Percentiles rank a stretch among this genome's conserved stretches.
Conservation (phyloP, 2,888 invertebrate genomes). For the Petrolisthes manimaculis region DNA sequence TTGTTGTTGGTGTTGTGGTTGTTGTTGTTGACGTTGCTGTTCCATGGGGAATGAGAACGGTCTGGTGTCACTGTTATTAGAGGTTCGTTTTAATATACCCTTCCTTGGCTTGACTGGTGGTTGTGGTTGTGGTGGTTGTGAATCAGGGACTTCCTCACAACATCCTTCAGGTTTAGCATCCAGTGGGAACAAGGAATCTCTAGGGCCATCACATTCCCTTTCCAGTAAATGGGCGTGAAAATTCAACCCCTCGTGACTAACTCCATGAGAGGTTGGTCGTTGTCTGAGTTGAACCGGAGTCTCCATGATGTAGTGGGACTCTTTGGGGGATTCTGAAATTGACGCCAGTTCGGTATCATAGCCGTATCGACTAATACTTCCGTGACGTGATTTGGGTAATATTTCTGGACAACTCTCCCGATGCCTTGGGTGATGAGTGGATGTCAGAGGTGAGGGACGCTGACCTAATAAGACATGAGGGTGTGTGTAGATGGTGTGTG, state of each 20-base stretch:
- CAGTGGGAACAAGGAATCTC: neutral
- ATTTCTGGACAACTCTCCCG: neutral
- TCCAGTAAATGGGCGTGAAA: neutral
- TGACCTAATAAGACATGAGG: too few species aligned
- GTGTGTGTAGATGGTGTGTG: too few species aligned
- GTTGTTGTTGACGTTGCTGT: too few species aligned
- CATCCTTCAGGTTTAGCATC: neutral
- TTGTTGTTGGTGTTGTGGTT: too few species aligned
- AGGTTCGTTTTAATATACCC: conserved; percentile 37
- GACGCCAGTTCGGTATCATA: neutral
- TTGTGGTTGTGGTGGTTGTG: neutral
- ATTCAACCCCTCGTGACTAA: neutral
- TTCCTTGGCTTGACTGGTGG: conserved; percentile 30
- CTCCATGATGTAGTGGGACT: conserved; percentile 52
- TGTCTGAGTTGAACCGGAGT: conserved; percentile 28
- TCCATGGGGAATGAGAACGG: neutral
- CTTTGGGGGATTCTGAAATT: conserved; percentile 23
- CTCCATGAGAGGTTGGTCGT: neutral
- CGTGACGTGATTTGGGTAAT: too few species aligned
- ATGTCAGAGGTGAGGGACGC: too few species aligned
- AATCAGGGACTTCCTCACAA: neutral
- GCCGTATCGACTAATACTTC: too few species aligned
- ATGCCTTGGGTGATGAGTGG: too few species aligned
- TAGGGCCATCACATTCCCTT: neutral
- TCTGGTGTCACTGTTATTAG: neutral